Evolutionary conservation across 2,888 invertebrate genomes (phyloP).

Genomic region (Dicyrtomina minuta): DNA sequence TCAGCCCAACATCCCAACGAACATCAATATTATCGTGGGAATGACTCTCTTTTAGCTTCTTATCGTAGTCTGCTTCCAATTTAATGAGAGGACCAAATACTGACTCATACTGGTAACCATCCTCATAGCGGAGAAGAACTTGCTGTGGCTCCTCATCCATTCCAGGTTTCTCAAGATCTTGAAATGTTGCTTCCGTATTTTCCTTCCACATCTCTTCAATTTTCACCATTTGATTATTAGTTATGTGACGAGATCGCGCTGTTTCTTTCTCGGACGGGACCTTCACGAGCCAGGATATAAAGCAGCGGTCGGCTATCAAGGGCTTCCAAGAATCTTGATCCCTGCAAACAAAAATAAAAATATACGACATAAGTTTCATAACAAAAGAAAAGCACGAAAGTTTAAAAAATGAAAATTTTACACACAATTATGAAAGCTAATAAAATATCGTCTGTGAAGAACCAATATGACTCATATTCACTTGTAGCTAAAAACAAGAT

Average conservation of each 20-base stretch:
- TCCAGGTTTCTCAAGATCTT: constrained; percentile 96
- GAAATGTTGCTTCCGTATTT: constrained; percentile 95
- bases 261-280: constrained; percentile 97
- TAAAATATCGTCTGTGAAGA: no score
- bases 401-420: neutral
- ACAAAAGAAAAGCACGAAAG: neutral
- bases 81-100: constrained; percentile 96
- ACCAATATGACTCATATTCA: no score
- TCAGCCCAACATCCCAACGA: constrained; percentile 97
- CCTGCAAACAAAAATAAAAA: constrained; percentile 58
- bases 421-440: neutral
- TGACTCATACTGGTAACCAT: constrained; percentile 98
- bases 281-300: constrained; percentile 95
- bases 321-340: constrained; percentile 99
- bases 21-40: constrained; percentile 98
- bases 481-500: no score
- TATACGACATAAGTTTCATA: neutral
- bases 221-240: constrained; percentile 95
- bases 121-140: constrained; percentile 82
- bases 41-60: constrained; percentile 94
- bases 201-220: constrained; percentile 99
- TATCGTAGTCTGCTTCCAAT: constrained; percentile 97
- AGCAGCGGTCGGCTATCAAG: constrained; percentile 91
- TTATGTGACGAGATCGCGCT: constrained; percentile 90
- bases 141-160: constrained; percentile 98